A percentile compares a stretch with the other conserved stretches of the same genome.
Conservation (phyloP, 2,888 invertebrate genomes). For the Athalia cordata region DNA sequence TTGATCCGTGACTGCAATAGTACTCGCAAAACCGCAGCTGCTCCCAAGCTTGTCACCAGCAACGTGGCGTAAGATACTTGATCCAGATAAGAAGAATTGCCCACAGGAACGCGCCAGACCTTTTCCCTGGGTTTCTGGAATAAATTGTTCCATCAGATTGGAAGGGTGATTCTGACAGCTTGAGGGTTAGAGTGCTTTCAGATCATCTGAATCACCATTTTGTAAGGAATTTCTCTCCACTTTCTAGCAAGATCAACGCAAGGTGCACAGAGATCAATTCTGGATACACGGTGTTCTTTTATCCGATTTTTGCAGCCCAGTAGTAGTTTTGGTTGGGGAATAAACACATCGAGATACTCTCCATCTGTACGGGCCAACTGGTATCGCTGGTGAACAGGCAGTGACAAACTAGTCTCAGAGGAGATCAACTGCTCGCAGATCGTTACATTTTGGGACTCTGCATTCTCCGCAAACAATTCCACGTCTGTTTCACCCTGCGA, state of each 20-base stretch:
- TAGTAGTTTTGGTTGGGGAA: conserved; percentile 61
- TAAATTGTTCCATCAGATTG: conserved; percentile 6
- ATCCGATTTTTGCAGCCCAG: conserved; percentile 64
- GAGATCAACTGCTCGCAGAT: conserved; percentile 57
- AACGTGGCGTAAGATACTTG: conserved; percentile 61
- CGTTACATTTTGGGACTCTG: conserved; percentile 62
- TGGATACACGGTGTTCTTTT: conserved; percentile 62
- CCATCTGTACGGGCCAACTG: conserved; percentile 57
- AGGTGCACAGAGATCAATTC: conserved; percentile 63
- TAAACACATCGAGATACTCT: conserved; percentile 55
- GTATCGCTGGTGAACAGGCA: conserved; percentile 69
- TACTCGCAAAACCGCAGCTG: conserved; percentile 57
- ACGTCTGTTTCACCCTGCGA: conserved; percentile 66
- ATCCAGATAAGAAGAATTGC: conserved; percentile 56
- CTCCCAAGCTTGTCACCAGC: conserved; percentile 58
- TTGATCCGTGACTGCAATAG: conserved; percentile 13
- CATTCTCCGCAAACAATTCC: conserved; percentile 67
- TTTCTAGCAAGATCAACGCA: conserved; percentile 60
- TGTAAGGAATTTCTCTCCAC: conserved; percentile 66
- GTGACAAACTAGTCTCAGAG: conserved; percentile 50
- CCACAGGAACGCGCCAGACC: conserved; percentile 65
- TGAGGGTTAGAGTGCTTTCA: not conserved
- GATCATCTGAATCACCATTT: conserved; percentile 55
- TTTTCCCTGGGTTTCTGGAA: conserved; percentile 59
- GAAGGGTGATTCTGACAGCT: not conserved